phyloP scores from a whole-genome alignment of 2,113 vertebrate genomes.

The Tyrannus savana region DNA sequence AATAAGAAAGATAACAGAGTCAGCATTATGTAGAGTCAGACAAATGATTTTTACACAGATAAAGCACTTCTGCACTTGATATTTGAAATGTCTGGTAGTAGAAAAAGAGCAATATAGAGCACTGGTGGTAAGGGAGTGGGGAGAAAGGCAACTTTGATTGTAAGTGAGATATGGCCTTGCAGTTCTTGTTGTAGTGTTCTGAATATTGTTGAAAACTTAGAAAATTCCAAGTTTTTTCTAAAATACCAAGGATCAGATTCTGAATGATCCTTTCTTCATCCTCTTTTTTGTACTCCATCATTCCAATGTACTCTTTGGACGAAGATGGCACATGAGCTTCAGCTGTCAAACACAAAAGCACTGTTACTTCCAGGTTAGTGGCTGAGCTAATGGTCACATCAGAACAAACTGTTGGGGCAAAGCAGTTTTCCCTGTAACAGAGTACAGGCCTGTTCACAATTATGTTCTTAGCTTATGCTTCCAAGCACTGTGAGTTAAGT shows the following conservation, averaged over 20 bases:
- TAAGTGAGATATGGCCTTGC: neutral
- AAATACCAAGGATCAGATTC: conserved; percentile 88
- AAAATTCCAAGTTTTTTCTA: neutral
- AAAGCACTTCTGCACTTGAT: neutral
- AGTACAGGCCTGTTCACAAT: neutral
- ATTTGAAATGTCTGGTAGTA: neutral
- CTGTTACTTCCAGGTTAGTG: neutral
- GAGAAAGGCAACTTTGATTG: neutral
- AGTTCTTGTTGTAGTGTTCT: neutral
- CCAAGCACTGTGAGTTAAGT: neutral
- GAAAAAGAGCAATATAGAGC: neutral
- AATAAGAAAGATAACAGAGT: neutral
- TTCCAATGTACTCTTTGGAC: conserved; percentile 89
- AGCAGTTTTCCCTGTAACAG: neutral
- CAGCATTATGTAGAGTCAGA: neutral
- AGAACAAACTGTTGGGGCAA: neutral
- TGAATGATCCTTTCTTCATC: conserved; percentile 87
- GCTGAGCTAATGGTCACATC: neutral
- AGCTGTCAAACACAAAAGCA: conserved; percentile 69
- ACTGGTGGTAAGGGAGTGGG: neutral
- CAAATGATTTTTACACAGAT: neutral
- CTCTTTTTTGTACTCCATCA: conserved; percentile 91
- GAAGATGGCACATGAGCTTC: conserved; percentile 49
- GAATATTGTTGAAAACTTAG: neutral
- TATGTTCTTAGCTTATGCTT: neutral